Base-by-base conservation (phyloP, 2,113 vertebrate genomes). In the Phylloscopus trochilus region DNA sequence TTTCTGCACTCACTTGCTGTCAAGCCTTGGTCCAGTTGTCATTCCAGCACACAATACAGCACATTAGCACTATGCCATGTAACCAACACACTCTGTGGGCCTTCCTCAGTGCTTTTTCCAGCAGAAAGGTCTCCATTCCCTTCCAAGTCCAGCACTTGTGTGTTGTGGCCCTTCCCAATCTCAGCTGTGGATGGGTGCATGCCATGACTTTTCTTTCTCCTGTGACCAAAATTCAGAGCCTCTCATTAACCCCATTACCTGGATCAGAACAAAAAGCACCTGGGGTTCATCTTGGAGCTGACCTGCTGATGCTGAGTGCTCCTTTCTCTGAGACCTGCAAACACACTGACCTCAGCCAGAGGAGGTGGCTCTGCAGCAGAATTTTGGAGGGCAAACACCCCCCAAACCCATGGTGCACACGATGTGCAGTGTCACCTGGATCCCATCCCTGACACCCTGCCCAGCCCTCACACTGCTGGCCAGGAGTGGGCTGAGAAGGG, bases 391-490 rank as follows among this genome's bases (percentile, higher is more conserved):
- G 30, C 21, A n/a, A 70, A 67, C 7, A 6, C 22, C 58, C 58
- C 26, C 53, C 59, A 9, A 23, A 11, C 5, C 33, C 1, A 1
- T 0, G 2, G 2, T 16, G 43, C 7, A 11, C 30, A 1, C 5
- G 6, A 15, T 30, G 84, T 28, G 46, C 30, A 39, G 88, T 0
- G 3, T 21, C 6, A 23, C 49, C 89, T 16, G 55, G 35, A 21
- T 28, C 33, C 59, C 33, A 7, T 2, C 70, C 11, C 72, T 11
- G 19, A 24, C n/a, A 13, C 4, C 0, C 15, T 21, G 20, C 60
- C 46, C 68, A 27, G 39, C 58, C 13, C 47, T 22, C 78, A 11
- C 5, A 3, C 56, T 21, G 72, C 67, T 6, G 43, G 53, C 37
- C 15, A 5, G 1, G 9, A 37, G 33, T 10, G 51, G 53, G 33